Base-by-base conservation (phyloP, 2,888 invertebrate genomes). In the Oscheius sp. region DNA sequence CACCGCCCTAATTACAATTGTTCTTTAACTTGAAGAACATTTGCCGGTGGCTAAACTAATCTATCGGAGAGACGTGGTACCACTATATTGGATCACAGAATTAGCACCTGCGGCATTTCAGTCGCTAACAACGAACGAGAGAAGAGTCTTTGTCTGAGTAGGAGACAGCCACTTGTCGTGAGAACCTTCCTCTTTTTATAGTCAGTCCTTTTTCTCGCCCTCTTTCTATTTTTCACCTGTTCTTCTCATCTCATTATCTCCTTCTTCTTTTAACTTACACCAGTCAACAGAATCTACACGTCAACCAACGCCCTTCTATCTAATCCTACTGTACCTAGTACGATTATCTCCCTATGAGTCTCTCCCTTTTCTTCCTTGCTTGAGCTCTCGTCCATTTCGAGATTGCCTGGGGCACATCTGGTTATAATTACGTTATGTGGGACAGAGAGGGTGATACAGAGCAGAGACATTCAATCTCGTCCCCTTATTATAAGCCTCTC, bases 351-450 rank as follows among this genome's bases (percentile, higher is more conserved):
- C 17, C 45, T 45, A 14, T n/a, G 45, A 8, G 20, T 45, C 24
- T 50, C 30, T 24, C 28, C 51, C 30, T 14, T 14, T 30, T n/a
- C 20, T 28, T 51, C 30, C 24, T 24, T 24, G 3, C 49, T 24
- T 17, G 9, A 22, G 20, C 54, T 24, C 45, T 20, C 24, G 22
- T 12, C 24, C 59, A 59, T 59, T 59, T 51, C 54, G 56, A 57
- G 41, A 49, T 67, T 47, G 57, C 66, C 66, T 32, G 70, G 64
- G 74, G 45, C 72, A 68, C 74, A 74, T 74, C 74, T 74, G 72
- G 68, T 74, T 74, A 74, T 74, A 74, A 74, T 74, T 70, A 74
- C 47, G 70, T 59, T 64, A 69, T 61, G 56, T 38, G 30, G 44
- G 41, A 57, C 57, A 57, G 28, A 51, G 30, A 26, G n/a, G 32